Percentiles rank a stretch among this genome's conserved stretches.
Evolutionary conservation across 2,113 vertebrate genomes (phyloP).

Genomic region (Platysteira castanea): DNA sequence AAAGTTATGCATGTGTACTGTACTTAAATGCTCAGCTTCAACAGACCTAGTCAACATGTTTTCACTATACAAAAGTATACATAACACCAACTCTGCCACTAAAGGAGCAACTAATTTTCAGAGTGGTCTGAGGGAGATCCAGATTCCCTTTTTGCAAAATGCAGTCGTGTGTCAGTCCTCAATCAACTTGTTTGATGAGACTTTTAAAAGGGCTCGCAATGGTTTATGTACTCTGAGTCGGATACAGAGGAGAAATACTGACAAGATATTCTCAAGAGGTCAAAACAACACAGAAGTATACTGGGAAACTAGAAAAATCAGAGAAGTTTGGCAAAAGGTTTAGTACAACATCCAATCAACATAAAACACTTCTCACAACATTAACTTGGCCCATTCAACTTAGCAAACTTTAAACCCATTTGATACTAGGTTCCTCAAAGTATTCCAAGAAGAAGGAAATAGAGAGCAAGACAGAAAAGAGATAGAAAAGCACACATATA

Average conservation of each 20-base stretch:
- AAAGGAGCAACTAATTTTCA: background rate
- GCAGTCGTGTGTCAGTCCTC: fast-evolving
- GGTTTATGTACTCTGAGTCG: background rate
- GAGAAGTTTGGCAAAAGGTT: background rate
- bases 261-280: background rate
- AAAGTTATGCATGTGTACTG: background rate
- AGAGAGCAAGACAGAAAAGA: background rate
- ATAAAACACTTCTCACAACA: background rate
- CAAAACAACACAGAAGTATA: background rate
- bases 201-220: background rate
- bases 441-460: background rate
- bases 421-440: background rate
- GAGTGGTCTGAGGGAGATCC: background rate
- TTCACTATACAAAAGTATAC: background rate
- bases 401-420: background rate
- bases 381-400: background rate
- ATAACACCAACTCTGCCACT: background rate
- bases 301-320: background rate
- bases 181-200: fast-evolving
- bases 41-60: background rate
- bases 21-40: background rate
- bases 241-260: background rate
- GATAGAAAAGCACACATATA: background rate
- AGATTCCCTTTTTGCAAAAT: background rate
- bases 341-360: background rate